Base-by-base conservation (phyloP, 1,140 invertebrate genomes). In the Brachionus asplanchnoidis region DNA sequence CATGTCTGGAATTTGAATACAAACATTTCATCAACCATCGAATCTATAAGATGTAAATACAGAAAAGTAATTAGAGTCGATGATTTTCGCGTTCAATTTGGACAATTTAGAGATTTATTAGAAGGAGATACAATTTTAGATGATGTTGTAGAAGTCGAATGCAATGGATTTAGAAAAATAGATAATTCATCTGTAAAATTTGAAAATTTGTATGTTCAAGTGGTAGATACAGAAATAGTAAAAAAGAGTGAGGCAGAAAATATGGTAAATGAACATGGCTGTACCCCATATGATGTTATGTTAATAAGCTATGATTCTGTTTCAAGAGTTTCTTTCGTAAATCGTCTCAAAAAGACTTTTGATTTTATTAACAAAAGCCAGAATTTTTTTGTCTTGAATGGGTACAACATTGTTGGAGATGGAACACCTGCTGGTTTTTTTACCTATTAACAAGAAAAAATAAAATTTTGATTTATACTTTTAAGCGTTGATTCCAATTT, bases 321-420 rank as follows among this genome's bases (percentile, higher is more conserved):
- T 14, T 77, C 73, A 50, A 77, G 14, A 11, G 73, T 77, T 46
- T 46, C 73, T 50, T 77, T 46, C 3, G 12, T 50, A 2, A 36
- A 60, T 11, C 11, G 53, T 20, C 60, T 80, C 14, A 65, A 32
- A 60, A 79, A 60, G 17, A 80, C 50, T 3, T 60, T 36, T 17
- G n/a, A 40, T n/a, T 60, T 60, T n/a, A 60, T 56, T 8, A 80
- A 60, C n/a, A 40, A 80, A n/a, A 36, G 12, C 40, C 3, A 36
- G 60, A 60, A 60, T 20, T 80, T 60, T 60, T 80, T 40, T 60
- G n/a, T 60, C n/a, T 26, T 80, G 11, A 36, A 60, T 14, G 77
- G 77, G 9, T 95, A 95, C 86, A 97, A 97, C 87, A 96, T 97
- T 82, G 93, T 97, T 1, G 96, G 96, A 0, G 96, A 98, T 90